Percentiles rank a stretch among this genome's conserved stretches.
Evolutionary conservation across 2,797 vertebrate species (phyloP).

Genomic region (Aldrovandia affinis): DNA sequence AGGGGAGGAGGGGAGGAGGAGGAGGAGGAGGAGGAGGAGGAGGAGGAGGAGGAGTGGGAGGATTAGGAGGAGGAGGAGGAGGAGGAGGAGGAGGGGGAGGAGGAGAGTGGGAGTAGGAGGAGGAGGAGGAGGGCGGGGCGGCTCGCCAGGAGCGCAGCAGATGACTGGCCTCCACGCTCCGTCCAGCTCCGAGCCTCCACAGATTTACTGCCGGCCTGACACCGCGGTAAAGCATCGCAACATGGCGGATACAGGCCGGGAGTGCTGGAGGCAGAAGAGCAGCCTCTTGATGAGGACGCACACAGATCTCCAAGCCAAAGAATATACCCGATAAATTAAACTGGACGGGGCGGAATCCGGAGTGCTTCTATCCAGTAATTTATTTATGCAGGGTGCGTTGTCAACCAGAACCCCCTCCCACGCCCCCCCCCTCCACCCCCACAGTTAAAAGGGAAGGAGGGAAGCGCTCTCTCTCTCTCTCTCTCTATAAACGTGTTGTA

Average conservation of each 20-base stretch:
- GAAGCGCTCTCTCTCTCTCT: no score
- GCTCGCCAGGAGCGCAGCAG: slow-evolving; percentile 31
- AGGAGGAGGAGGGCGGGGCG: slow-evolving; percentile 28
- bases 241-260: slow-evolving; percentile 7
- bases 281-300: no score
- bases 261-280: background rate
- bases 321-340: slow-evolving; percentile 22
- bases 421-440: background rate
- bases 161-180: slow-evolving; percentile 26
- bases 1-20: no score
- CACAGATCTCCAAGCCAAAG: background rate
- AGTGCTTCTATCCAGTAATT: background rate
- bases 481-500: background rate
- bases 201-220: slow-evolving; percentile 47
- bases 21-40: no score
- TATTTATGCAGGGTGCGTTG: background rate
- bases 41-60: no score
- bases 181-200: slow-evolving; percentile 21
- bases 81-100: no score
- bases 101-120: no score
- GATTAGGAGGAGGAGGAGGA: no score
- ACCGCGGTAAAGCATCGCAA: slow-evolving; percentile 21
- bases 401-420: background rate
- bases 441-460: background rate
- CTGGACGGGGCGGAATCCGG: slow-evolving; percentile 1